phyloP scores from a whole-genome alignment of 2,888 invertebrate species.

The Phanerotoma sp. region DNA sequence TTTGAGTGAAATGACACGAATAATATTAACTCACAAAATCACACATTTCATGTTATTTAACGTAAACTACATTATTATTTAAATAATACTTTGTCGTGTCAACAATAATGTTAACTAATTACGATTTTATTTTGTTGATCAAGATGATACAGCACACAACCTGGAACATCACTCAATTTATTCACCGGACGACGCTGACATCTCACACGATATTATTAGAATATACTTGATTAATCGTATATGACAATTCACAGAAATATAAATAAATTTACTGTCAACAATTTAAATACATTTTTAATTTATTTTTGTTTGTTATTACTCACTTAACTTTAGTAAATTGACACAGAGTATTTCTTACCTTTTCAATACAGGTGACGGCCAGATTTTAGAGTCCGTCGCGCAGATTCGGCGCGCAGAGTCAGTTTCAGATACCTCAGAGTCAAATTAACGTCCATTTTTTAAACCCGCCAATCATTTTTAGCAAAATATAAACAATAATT shows the following conservation, averaged over 20 bases:
- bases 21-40: not conserved
- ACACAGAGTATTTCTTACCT: constrained; percentile 57
- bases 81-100: not conserved
- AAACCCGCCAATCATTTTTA: constrained; percentile 16
- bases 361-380: constrained; percentile 63
- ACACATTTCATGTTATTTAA: not conserved
- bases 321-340: constrained; percentile 34
- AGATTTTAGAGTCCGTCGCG: constrained; percentile 58
- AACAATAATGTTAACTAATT: not conserved
- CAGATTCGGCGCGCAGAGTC: constrained; percentile 51
- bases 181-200: constrained; percentile 27
- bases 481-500: not conserved
- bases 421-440: constrained; percentile 31
- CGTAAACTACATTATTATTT: not conserved
- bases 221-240: constrained; percentile 22
- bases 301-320: constrained; percentile 17
- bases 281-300: constrained; percentile 4
- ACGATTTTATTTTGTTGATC: not conserved
- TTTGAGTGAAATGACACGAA: not conserved
- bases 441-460: constrained; percentile 29
- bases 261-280: not conserved
- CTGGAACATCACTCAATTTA: constrained; percentile 16
- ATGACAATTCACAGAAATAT: constrained; percentile 40
- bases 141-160: constrained; percentile 14
- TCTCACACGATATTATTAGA: constrained; percentile 12